Percentiles rank a stretch among this genome's conserved stretches.
Evolutionary conservation across 2,113 vertebrate species (phyloP).

Genomic region (Corvus moneduloides): DNA sequence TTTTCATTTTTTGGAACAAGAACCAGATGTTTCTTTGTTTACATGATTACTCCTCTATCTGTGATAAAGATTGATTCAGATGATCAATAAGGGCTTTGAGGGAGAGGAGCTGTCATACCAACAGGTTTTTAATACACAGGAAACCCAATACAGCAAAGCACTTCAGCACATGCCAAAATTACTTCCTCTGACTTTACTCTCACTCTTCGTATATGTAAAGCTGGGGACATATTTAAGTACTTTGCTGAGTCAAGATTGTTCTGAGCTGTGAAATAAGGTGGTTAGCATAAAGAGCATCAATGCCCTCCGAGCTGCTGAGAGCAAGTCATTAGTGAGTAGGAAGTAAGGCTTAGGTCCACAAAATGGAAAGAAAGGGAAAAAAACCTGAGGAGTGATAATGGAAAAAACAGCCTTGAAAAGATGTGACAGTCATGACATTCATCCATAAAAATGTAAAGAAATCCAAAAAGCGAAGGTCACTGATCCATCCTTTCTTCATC

Average conservation of each 20-base stretch:
- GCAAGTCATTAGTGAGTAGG: neutral
- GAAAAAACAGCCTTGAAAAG: slow-evolving; percentile 15
- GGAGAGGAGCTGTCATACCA: neutral
- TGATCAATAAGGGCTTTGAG: neutral
- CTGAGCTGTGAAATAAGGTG: neutral
- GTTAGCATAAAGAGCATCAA: neutral
- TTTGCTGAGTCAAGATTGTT: slow-evolving; percentile 20
- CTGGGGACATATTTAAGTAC: neutral
- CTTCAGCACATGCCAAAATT: neutral
- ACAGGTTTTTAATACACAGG: neutral
- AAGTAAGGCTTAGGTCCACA: neutral
- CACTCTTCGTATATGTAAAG: neutral
- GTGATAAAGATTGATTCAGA: neutral
- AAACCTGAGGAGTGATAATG: neutral
- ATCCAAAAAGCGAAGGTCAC: slow-evolving; percentile 17
- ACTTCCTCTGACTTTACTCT: neutral
- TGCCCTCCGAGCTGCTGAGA: neutral
- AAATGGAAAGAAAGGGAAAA: neutral
- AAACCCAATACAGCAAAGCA: neutral
- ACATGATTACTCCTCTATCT: neutral
- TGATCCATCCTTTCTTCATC: slow-evolving; percentile 38
- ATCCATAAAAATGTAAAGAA: slow-evolving; percentile 51
- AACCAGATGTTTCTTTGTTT: neutral
- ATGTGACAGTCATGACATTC: slow-evolving; percentile 7
- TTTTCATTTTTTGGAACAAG: neutral